Evolutionary conservation across 2,888 invertebrate species (phyloP).

Genomic region (Xestia c-nigrum): DNA sequence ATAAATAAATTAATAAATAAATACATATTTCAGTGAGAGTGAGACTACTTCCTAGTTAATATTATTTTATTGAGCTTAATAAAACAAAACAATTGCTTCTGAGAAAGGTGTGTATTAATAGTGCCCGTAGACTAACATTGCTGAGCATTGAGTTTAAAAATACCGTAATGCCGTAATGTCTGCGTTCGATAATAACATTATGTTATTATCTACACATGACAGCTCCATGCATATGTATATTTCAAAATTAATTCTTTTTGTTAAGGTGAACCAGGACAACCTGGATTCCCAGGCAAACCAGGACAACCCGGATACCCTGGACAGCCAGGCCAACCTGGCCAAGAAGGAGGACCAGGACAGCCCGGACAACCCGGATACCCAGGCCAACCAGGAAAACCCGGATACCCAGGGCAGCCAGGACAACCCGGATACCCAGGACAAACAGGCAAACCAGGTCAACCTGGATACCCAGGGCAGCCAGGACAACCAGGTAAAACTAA

Average conservation of each 20-base stretch:
- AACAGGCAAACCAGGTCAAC: slow-evolving; percentile 60
- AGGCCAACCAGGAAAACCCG: too few relatives aligned
- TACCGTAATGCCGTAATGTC: not conserved
- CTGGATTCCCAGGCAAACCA: slow-evolving; percentile 29
- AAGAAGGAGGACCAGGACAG: slow-evolving; percentile 55
- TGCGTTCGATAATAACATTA: not conserved
- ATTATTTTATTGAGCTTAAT: too few relatives aligned
- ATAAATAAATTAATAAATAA: too few relatives aligned
- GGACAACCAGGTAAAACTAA: too few relatives aligned
- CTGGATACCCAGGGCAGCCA: slow-evolving; percentile 62
- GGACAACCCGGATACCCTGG: slow-evolving; percentile 51
- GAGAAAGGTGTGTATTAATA: too few relatives aligned
- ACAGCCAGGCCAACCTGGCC: slow-evolving; percentile 49
- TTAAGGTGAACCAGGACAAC: slow-evolving; percentile 28
- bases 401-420: slow-evolving; percentile 74
- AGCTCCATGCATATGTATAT: not conserved
- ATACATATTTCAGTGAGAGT: too few relatives aligned
- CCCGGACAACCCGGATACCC: too few relatives aligned
- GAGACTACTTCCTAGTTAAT: too few relatives aligned
- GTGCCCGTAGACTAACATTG: too few relatives aligned
- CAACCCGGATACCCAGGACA: slow-evolving; percentile 62
- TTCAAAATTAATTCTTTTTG: not conserved
- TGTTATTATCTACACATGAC: not conserved
- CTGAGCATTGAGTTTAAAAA: too few relatives aligned
- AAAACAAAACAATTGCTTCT: too few relatives aligned